Percentiles rank a stretch among this genome's conserved stretches.
Conservation (phyloP, 2,797 vertebrate genomes). For the Carapus acus region DNA sequence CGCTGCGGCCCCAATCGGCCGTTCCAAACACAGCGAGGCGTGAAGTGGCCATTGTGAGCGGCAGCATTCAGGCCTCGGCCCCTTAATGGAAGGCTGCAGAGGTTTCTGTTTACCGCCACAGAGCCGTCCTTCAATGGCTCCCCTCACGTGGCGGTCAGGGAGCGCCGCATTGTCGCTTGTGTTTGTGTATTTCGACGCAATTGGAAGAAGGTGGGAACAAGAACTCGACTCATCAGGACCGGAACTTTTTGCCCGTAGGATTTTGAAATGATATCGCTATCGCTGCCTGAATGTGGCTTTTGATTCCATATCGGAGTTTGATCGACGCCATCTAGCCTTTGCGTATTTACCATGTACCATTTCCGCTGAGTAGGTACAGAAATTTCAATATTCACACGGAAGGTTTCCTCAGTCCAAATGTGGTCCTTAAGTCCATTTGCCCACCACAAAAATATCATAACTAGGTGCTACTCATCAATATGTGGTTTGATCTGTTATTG, state of each 20-base stretch:
- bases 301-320: conserved; percentile 11
- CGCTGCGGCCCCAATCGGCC: conserved; percentile 48
- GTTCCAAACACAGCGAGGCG: conserved; percentile 61
- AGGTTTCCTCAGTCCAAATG: too few relatives aligned
- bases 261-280: conserved; percentile 15
- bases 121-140: conserved; percentile 39
- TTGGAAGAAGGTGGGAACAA: conserved; percentile 24
- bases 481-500: too few relatives aligned
- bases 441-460: too few relatives aligned
- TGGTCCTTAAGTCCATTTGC: too few relatives aligned
- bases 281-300: not conserved
- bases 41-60: conserved; percentile 62
- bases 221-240: conserved; percentile 13
- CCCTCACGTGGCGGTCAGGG: conserved; percentile 34
- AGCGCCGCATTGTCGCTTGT: conserved; percentile 37
- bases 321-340: conserved; percentile 20
- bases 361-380: too few relatives aligned
- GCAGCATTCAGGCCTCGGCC: conserved; percentile 48
- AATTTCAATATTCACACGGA: too few relatives aligned
- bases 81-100: conserved; percentile 54
- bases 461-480: too few relatives aligned
- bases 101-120: conserved; percentile 58
- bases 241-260: conserved; percentile 7
- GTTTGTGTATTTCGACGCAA: conserved; percentile 29
- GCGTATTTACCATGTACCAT: conserved; percentile 2